Evolutionary conservation across 2,113 vertebrate genomes (phyloP).

Genomic region (Hippocampus guttulatus): DNA sequence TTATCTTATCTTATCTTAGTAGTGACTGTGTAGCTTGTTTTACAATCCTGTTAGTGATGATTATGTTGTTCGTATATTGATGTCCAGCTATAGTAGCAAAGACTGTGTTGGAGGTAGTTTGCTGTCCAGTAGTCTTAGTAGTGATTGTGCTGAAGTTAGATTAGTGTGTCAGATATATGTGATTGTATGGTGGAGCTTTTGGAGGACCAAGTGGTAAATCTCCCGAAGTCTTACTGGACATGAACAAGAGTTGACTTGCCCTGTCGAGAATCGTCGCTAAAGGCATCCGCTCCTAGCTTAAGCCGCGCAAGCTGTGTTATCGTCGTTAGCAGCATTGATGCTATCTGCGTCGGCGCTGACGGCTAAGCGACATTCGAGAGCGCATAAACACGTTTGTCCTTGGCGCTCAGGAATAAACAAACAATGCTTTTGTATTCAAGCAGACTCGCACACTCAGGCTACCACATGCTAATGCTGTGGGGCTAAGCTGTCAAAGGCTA

Average conservation of each 20-base stretch:
- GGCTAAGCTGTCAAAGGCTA: neutral
- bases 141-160: too few species aligned
- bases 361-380: neutral
- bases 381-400: neutral
- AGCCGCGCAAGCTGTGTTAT: neutral
- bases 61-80: too few species aligned
- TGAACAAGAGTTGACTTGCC: neutral
- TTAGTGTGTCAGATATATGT: too few species aligned
- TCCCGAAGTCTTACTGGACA: neutral
- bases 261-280: neutral
- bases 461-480: neutral
- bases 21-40: too few species aligned
- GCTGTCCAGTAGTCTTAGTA: too few species aligned
- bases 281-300: neutral
- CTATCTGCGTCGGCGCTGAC: neutral
- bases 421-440: neutral
- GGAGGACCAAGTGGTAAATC: neutral
- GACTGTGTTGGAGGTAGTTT: too few species aligned
- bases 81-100: too few species aligned
- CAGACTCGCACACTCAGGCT: neutral
- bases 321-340: neutral
- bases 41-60: too few species aligned
- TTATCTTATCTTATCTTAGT: too few species aligned
- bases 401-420: conserved; percentile 1
- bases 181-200: too few species aligned